Conservation (phyloP, 2,888 invertebrate genomes). For the Amiota minor region DNA sequence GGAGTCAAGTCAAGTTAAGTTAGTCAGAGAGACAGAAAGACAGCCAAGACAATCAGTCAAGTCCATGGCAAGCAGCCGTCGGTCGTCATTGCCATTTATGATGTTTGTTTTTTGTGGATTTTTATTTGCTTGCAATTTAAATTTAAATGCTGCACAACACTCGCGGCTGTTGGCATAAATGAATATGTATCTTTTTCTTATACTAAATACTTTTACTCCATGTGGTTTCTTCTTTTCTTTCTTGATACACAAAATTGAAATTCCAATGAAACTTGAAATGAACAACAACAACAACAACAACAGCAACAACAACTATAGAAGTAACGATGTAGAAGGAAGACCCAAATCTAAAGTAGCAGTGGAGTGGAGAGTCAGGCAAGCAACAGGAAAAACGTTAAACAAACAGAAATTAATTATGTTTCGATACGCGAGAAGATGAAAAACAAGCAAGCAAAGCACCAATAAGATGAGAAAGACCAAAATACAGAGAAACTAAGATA, state of each 20-base stretch:
- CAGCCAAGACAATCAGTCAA: too few species aligned
- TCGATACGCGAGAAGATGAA: slow-evolving; percentile 48
- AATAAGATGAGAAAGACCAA: not conserved
- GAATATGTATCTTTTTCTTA: slow-evolving; percentile 56
- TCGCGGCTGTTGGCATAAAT: slow-evolving; percentile 36
- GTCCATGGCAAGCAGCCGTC: too few species aligned
- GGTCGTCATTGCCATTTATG: not conserved
- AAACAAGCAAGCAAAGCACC: not conserved
- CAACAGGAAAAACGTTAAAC: slow-evolving; percentile 53
- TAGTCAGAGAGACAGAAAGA: too few species aligned
- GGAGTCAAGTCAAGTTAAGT: too few species aligned
- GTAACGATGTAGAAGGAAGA: not conserved
- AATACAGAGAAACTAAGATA: too few species aligned
- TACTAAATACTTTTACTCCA: not conserved
- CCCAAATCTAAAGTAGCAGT: not conserved
- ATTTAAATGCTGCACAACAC: slow-evolving; percentile 29
- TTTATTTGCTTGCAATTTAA: slow-evolving; percentile 25
- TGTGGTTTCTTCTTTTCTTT: slow-evolving; percentile 1
- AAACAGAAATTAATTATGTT: slow-evolving; percentile 67
- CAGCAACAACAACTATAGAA: not conserved
- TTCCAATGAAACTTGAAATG: slow-evolving; percentile 55
- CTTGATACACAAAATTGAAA: slow-evolving; percentile 48
- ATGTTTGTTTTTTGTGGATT: slow-evolving; percentile 2
- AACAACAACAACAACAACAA: too few species aligned
- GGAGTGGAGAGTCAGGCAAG: slow-evolving; percentile 36